Evolutionary conservation across 2,888 invertebrate species (phyloP), one percentile per base, ranked within the genome.

Genomic region (Nematopogon swammerdamellus): DNA sequence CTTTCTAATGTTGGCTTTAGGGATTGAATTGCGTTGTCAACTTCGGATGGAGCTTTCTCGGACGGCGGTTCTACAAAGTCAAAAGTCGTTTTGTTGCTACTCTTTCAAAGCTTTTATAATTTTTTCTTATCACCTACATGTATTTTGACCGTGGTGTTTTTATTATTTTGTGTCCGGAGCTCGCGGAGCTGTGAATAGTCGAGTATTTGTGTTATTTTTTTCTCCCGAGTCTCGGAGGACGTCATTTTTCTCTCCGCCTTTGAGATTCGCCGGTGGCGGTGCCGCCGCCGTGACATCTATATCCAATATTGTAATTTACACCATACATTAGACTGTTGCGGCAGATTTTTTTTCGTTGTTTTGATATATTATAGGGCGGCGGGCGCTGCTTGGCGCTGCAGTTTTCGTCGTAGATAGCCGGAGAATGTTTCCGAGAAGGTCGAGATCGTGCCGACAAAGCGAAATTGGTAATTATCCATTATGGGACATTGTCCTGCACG

Each of bases 71-170:
- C 14, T 36, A 14, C 36, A 36, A 36, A 36, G 36, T 36, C 36
- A 36, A 36, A 36, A 3, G n/a, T 36, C n/a, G 14, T 36, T 36
- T 36, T 36, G 36, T 36, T 14, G 36, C 36, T 36, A 14, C 45
- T 68, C 72, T 69, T 68, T 69, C 65, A 68, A 64, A 66, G 57
- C 65, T 69, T 75, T 46, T 19, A 20, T 46, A 19, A 11, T 46
- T 52, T 70, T 73, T 68, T 59, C 58, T 53, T 55, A 65, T 65
- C 63, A 60, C 71, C 68, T 67, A 73, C 72, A 75, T 79, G 76
- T 79, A 79, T 79, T 79, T 77, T 77, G 79, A 79, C 79, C 74
- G 69, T 75, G 77, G 76, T 77, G 77, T 79, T 77, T 77, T 77
- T 77, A 79, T 79, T 76, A 79, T 73, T n/a, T 79, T 77, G 74